Percentiles rank a stretch among this genome's conserved stretches.
phyloP scores from a whole-genome alignment of 1,140 invertebrate species.

The Aphidius gifuensis region DNA sequence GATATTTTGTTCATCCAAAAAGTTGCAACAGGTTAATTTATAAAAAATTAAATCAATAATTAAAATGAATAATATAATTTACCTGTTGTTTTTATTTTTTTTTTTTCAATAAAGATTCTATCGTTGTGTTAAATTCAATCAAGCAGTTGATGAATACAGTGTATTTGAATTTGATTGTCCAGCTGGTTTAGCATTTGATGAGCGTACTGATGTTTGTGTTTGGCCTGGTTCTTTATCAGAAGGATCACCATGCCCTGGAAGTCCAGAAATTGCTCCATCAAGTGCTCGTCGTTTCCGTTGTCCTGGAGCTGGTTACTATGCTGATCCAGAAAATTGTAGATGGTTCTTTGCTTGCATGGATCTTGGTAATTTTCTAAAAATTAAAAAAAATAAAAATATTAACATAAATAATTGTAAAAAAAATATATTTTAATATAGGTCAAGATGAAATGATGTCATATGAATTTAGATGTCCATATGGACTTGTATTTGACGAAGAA shows the following conservation, averaged over 20 bases:
- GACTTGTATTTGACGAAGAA: constrained; percentile 73
- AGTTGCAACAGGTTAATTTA: constrained; percentile 63
- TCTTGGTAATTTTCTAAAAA: constrained; percentile 57
- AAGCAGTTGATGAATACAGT: constrained; percentile 69
- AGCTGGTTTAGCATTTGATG: constrained; percentile 75
- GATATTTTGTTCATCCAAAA: constrained; percentile 75
- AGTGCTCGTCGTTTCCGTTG: constrained; percentile 63
- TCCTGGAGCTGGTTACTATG: constrained; percentile 66
- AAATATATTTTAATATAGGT: constrained; percentile 31
- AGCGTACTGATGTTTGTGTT: constrained; percentile 74
- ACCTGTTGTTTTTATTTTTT: not conserved
- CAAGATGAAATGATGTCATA: constrained; percentile 62
- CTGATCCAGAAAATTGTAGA: constrained; percentile 78
- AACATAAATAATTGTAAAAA: not conserved
- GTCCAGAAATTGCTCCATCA: constrained; percentile 73
- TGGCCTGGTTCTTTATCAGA: constrained; percentile 74
- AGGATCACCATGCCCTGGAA: constrained; percentile 69
- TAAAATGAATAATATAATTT: not conserved
- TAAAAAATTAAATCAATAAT: constrained; percentile 9
- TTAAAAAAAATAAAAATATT: no score
- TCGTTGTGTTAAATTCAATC: constrained; percentile 78
- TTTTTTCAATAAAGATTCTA: constrained; percentile 62
- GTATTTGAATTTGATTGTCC: constrained; percentile 84
- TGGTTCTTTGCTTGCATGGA: constrained; percentile 85
- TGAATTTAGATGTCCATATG: constrained; percentile 81